Conservation (phyloP, 2,797 vertebrate species). For the Micrastur ruficollis region DNA sequence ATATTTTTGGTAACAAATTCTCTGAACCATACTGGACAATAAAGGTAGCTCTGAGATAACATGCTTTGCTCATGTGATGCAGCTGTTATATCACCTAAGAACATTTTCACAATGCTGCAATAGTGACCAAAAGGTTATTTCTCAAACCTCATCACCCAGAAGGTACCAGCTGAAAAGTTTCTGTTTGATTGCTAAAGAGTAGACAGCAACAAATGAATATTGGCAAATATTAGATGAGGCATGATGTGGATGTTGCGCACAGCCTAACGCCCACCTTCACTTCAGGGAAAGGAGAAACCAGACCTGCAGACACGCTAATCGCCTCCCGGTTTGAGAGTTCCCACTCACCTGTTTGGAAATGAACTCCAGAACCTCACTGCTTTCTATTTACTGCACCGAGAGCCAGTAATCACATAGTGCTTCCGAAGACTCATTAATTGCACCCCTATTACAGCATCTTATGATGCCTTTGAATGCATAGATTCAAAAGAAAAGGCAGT, state of each 20-base stretch:
- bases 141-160: constrained; percentile 6
- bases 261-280: constrained; percentile 20
- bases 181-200: constrained; percentile 40
- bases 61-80: not conserved
- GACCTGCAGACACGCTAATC: not conserved
- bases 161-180: constrained; percentile 10
- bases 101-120: not conserved
- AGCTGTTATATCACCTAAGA: not conserved
- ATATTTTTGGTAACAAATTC: not conserved
- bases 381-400: not conserved
- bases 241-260: not conserved
- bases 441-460: not conserved
- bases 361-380: not conserved
- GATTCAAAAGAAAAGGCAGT: not conserved
- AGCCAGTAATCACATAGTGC: not conserved
- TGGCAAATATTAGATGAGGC: constrained; percentile 14
- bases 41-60: not conserved
- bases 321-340: not conserved
- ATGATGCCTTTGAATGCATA: not conserved
- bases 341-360: constrained; percentile 1
- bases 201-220: not conserved
- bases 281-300: constrained; percentile 38
- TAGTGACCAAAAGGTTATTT: not conserved
- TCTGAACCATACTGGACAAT: not conserved
- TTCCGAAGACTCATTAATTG: not conserved